phyloP scores from a whole-genome alignment of 2,113 vertebrate species.

The Menura novaehollandiae region DNA sequence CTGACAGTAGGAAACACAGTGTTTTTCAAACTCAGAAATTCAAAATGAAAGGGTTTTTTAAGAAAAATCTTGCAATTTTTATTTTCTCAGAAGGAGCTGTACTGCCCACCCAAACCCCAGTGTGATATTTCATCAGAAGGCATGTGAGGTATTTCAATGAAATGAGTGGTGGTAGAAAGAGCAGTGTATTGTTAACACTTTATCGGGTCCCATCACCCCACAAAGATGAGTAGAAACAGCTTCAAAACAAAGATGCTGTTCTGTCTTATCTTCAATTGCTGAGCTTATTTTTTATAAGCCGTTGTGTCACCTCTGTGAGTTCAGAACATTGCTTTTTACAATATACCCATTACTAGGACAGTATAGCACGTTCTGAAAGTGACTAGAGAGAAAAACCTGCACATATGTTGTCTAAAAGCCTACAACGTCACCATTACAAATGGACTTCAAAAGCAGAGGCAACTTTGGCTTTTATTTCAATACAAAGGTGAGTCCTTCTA shows the following conservation, averaged over 20 bases:
- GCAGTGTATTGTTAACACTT: background rate
- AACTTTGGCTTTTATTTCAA: background rate
- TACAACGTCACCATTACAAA: background rate
- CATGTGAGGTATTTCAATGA: background rate
- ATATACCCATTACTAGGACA: background rate
- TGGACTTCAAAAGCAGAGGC: background rate
- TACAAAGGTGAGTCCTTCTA: background rate
- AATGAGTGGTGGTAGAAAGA: background rate
- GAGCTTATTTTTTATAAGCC: background rate
- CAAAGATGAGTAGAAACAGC: background rate
- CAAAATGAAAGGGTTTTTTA: background rate
- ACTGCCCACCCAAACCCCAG: background rate
- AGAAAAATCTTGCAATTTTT: background rate
- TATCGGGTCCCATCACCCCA: background rate
- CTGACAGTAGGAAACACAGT: background rate
- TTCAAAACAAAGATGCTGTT: background rate
- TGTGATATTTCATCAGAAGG: background rate
- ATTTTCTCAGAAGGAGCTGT: background rate
- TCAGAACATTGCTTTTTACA: background rate
- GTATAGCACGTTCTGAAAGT: background rate
- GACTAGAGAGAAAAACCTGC: background rate
- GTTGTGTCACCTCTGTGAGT: background rate
- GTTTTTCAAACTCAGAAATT: background rate
- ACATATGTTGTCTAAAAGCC: background rate
- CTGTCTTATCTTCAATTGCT: background rate